phyloP scores from a whole-genome alignment of 2,797 vertebrate genomes.

The Melanotaenia boesemani region DNA sequence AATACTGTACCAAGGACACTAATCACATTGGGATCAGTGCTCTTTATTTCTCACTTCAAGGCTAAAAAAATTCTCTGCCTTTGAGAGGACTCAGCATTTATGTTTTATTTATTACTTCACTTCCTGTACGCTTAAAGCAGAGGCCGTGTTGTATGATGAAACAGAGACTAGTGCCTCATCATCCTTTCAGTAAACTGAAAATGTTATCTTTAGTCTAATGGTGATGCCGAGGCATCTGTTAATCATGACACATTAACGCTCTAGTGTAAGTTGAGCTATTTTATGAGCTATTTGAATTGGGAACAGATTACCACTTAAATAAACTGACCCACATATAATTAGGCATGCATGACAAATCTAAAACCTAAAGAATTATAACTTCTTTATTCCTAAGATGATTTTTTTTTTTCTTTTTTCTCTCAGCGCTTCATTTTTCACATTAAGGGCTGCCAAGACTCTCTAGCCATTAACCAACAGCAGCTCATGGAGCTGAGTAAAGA shows the following conservation, averaged over 20 bases:
- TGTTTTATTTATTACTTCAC: constrained; percentile 16
- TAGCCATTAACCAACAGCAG: constrained; percentile 66
- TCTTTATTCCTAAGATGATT: constrained; percentile 29
- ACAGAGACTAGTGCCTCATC: constrained; percentile 3
- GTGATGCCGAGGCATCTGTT: background rate
- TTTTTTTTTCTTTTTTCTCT: constrained; percentile 14
- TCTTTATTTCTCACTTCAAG: constrained; percentile 44
- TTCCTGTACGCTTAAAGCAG: constrained; percentile 12
- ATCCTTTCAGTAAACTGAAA: constrained; percentile 16
- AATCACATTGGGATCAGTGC: constrained; percentile 42
- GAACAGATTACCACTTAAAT: constrained; percentile 24
- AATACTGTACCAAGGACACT: constrained; percentile 40
- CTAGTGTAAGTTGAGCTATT: background rate
- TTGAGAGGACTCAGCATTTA: constrained; percentile 25
- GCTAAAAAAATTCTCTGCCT: constrained; percentile 34
- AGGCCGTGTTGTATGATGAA: constrained; percentile 28
- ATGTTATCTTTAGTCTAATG: constrained; percentile 5
- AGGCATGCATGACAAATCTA: constrained; percentile 19
- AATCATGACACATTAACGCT: background rate
- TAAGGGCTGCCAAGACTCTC: constrained; percentile 50
- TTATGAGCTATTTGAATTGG: constrained; percentile 14
- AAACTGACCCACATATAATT: constrained; percentile 34
- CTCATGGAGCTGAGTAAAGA: constrained; percentile 68
- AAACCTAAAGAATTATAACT: constrained; percentile 41
- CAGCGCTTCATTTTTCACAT: constrained; percentile 51